Percentiles rank a stretch among this genome's conserved stretches.
Evolutionary conservation across 1,140 invertebrate species (phyloP).

Genomic region (Polyergus mexicanus): DNA sequence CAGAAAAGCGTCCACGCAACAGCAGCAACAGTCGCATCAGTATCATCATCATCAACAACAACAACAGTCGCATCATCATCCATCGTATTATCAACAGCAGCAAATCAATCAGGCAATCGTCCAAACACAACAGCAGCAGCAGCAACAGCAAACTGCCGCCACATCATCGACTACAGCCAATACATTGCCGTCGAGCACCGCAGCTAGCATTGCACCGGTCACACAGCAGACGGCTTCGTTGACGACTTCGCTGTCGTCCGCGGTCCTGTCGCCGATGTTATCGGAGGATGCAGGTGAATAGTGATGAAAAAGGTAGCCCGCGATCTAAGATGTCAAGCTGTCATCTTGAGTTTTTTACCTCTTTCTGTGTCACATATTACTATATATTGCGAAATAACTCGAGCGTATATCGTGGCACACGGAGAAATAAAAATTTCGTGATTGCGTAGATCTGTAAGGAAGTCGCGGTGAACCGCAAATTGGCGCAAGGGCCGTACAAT

Average conservation of each 20-base stretch:
- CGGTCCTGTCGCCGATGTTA: background rate
- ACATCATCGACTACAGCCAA: constrained; percentile 1
- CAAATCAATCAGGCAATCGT: constrained; percentile 53
- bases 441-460: too few species aligned
- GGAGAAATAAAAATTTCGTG: background rate
- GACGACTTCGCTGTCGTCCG: background rate
- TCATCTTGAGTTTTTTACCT: background rate
- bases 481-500: background rate
- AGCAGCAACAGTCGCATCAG: constrained; percentile 49
- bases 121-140: constrained; percentile 7
- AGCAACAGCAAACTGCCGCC: constrained; percentile 35
- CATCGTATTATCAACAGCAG: constrained; percentile 37
- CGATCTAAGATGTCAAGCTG: background rate
- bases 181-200: background rate
- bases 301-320: too few species aligned
- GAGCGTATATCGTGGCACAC: background rate
- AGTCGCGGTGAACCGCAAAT: constrained; percentile 23
- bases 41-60: constrained; percentile 16
- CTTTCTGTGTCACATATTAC: background rate
- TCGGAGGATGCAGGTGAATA: constrained; percentile 62
- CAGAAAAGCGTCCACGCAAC: constrained; percentile 82
- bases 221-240: constrained; percentile 40
- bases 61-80: constrained; percentile 43
- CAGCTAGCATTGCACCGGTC: background rate
- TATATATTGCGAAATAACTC: background rate